Base-by-base conservation (phyloP, 1,140 invertebrate species). In the Rhagoletis zephyria region DNA sequence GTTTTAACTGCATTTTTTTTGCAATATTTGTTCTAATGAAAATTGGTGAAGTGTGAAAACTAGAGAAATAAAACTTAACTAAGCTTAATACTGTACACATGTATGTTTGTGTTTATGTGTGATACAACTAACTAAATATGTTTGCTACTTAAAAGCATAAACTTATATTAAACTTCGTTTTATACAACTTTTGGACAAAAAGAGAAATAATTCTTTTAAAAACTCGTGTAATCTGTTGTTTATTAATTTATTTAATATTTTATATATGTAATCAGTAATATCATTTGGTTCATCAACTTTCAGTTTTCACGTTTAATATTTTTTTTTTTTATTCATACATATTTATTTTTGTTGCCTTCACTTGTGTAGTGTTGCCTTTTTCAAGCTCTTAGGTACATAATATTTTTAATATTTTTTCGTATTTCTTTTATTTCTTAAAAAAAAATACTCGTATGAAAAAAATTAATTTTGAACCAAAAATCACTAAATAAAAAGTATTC, bases 241-340 rank as follows among this genome's bases (percentile, higher is more conserved):
- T 63, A 12, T 4, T 77, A 40, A 45, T 77, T 77, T 77, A 1
- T 16, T n/a, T 56, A 1, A 4, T 74, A 16, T 67, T 67, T 67
- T 67, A 56, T 56, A 56, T 16, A 2, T 81, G 48, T 56, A 74
- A 74, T 81, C 48, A 56, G 48, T 81, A 81, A 81, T 81, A 81
- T 81, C 74, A 81, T 59, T 81, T 16, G 74, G 74, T 81, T 81
- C n/a, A 30, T 81, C 7, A 81, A n/a, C 48, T 81, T 81, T 30
- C 12, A 30, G 30, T 59, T 67, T 40, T 67, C 12, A 10, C 7
- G 10, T 14, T 63, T 63, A 6, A 63, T 63, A 0, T 63, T 4
- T 63, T 67, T 67, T 42, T 67, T 19, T 16, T 67, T 40, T 19
- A 19, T 81, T 81, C n/a, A 56, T 16, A 12, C 1, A 48, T 81